Evolutionary conservation across 2,888 invertebrate genomes (phyloP), one percentile per base, ranked within the genome.

Genomic region (Agrochola litura): DNA sequence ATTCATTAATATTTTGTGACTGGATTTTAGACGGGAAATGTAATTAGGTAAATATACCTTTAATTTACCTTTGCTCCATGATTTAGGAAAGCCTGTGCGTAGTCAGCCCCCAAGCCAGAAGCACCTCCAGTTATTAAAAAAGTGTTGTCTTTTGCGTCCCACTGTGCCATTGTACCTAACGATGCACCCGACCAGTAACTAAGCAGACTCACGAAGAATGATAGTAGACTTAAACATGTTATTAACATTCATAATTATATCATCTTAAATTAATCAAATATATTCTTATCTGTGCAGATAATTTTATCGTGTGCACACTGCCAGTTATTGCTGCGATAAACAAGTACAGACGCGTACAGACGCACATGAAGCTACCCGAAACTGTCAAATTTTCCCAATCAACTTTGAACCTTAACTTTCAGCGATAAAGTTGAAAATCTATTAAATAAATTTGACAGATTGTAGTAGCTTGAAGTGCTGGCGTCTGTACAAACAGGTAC

Each of bases 51-150:
- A 60, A 60, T 60, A 8, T 25, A 75, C 93, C 90, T 92, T 90
- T 10, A 8, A 14, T 5, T 14, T 46, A 52, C 52, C 52, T 52
- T 52, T 52, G 93, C 92, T 52, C 93, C 93, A 67, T 86, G 85
- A 49, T 88, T 85, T 0, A 93, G 80, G 73, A 92, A 93, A 10
- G 67, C 75, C 74, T 92, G 86, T 1, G 86, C 92, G 22, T 90
- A 91, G 0, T 81, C 85, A 1, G 92, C 92, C 6, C 94, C 93
- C n/a, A 93, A 77, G 0, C 93, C 93, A 0, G 92, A 92, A 16
- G 93, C 93, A 5, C 91, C 93, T 16, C 93, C 93, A 5, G 93
- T 93, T 64, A 93, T 89, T 63, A 93, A 69, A 78, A 92, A 88
- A 1, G 89, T 89, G 85, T 93, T 93, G 0, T 88, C 90, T 70